Evolutionary conservation across 2,113 vertebrate species (phyloP).

Genomic region (Gadus chalcogrammus): DNA sequence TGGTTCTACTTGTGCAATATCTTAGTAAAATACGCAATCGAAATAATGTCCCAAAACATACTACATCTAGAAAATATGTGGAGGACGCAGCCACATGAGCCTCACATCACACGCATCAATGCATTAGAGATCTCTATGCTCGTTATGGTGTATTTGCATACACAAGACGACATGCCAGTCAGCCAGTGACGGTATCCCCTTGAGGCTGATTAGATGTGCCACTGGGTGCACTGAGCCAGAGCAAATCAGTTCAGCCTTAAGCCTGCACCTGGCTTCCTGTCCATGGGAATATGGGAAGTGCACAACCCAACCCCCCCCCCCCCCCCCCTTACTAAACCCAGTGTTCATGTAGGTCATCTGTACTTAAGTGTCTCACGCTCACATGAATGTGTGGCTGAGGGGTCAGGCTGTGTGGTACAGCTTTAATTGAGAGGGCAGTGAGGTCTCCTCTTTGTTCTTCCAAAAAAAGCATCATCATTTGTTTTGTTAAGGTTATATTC

Average conservation of each 20-base stretch:
- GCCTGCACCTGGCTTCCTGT: background rate
- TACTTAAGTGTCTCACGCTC: constrained; percentile 33
- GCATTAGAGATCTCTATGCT: no score
- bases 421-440: background rate
- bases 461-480: no score
- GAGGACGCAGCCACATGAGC: no score
- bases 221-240: constrained; percentile 8
- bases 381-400: constrained; percentile 1
- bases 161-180: background rate
- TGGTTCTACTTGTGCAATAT: no score
- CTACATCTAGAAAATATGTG: no score
- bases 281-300: constrained; percentile 7
- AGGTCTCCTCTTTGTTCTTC: no score
- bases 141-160: background rate
- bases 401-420: background rate
- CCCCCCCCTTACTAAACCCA: constrained; percentile 16
- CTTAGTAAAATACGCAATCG: no score
- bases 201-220: constrained; percentile 39
- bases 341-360: constrained; percentile 65
- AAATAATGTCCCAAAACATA: no score
- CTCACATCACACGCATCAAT: no score
- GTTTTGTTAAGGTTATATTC: no score
- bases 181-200: background rate
- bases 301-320: background rate
- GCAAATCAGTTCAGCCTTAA: constrained; percentile 13